phyloP scores from a whole-genome alignment of 2,888 invertebrate species.

The Pollenia griseotomentosa region DNA sequence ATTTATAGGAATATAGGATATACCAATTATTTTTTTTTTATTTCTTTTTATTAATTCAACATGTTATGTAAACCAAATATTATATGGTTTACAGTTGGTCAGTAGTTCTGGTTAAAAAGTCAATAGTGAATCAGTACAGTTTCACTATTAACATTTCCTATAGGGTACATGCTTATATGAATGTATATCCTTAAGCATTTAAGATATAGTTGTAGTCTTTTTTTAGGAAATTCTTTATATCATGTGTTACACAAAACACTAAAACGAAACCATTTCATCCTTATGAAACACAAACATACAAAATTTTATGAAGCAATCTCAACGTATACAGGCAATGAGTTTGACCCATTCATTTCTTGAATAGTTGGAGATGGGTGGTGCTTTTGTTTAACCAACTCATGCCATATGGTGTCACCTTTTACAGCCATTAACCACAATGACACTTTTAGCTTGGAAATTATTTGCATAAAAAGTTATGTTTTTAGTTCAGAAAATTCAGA shows the following conservation, averaged over 20 bases:
- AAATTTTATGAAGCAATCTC: conserved; percentile 39
- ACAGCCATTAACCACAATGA: conserved; percentile 72
- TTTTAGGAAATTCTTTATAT: conserved; percentile 19
- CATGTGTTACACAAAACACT: conserved; percentile 51
- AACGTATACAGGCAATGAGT: conserved; percentile 62
- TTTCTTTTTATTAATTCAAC: too few relatives aligned
- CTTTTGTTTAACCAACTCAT: conserved; percentile 51
- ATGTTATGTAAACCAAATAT: too few relatives aligned
- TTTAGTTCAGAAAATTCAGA: conserved; percentile 26
- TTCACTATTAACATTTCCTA: neutral
- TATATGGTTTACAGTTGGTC: too few relatives aligned
- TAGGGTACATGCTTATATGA: neutral
- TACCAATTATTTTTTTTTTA: too few relatives aligned
- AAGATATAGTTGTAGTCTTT: neutral
- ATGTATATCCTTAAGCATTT: neutral
- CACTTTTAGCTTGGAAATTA: conserved; percentile 64
- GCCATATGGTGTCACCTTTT: conserved; percentile 72
- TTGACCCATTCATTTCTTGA: conserved; percentile 64
- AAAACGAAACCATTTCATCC: conserved; percentile 36
- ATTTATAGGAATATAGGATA: too few relatives aligned
- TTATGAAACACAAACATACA: neutral
- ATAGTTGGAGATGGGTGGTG: conserved; percentile 15
- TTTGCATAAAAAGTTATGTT: conserved; percentile 63
- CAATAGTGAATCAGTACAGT: too few relatives aligned
- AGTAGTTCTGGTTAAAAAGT: too few relatives aligned